Conservation (phyloP, 2,113 vertebrate genomes). For the Aspidoscelis tigris region DNA sequence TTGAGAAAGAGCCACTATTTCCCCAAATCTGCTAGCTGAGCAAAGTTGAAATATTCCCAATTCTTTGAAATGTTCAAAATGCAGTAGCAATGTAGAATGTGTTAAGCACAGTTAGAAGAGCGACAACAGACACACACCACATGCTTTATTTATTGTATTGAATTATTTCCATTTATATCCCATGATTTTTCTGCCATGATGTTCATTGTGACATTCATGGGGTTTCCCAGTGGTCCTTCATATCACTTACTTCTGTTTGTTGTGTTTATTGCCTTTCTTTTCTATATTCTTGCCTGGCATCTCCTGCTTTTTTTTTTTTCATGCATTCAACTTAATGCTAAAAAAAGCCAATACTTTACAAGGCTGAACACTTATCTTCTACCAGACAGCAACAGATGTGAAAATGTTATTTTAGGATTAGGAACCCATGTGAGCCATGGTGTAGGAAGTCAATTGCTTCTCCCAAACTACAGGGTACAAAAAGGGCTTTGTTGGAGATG, state of each 20-base stretch:
- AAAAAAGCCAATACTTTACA: neutral
- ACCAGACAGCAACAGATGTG: too few species aligned
- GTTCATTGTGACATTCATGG: too few species aligned
- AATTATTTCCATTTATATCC: too few species aligned
- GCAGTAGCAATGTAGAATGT: neutral
- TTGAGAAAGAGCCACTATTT: neutral
- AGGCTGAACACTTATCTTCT: neutral
- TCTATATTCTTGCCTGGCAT: too few species aligned
- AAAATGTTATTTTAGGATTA: neutral
- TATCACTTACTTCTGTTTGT: neutral
- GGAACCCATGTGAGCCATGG: neutral
- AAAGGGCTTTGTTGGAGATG: too few species aligned
- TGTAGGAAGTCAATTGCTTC: neutral
- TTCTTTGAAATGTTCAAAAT: neutral
- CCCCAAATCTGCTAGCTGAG: conserved; percentile 29
- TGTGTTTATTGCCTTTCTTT: too few species aligned
- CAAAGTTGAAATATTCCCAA: neutral
- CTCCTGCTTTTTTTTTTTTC: neutral
- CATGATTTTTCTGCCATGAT: too few species aligned
- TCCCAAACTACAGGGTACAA: too few species aligned
- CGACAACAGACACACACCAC: too few species aligned
- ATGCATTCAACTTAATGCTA: neutral
- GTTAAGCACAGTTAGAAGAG: too few species aligned
- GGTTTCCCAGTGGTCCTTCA: too few species aligned
- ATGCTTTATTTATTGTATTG: too few species aligned